A percentile compares a stretch with the other conserved stretches of the same genome.
Conservation (phyloP, 2,888 invertebrate genomes). For the Ormyrus rosae region DNA sequence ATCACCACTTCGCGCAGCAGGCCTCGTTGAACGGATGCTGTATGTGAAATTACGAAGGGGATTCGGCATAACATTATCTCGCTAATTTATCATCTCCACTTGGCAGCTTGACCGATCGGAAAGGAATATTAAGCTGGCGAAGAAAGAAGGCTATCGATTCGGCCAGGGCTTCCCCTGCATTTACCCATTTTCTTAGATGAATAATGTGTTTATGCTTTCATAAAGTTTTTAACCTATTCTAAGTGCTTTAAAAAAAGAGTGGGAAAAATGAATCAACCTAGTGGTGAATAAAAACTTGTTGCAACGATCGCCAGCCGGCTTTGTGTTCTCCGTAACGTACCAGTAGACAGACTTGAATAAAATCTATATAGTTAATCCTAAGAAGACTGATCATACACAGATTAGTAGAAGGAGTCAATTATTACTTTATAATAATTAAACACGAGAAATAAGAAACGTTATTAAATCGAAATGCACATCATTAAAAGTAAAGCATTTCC, state of each 20-base stretch:
- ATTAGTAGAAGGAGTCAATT: too few relatives aligned
- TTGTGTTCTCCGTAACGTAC: too few relatives aligned
- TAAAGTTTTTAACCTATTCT: background rate
- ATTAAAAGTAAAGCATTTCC: too few relatives aligned
- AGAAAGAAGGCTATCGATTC: background rate
- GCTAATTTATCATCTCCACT: conserved; percentile 30
- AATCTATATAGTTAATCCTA: too few relatives aligned
- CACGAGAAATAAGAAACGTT: too few relatives aligned
- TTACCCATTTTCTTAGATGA: background rate
- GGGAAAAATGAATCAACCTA: too few relatives aligned
- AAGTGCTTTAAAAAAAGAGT: background rate
- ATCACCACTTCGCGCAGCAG: background rate
- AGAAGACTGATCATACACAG: too few relatives aligned
- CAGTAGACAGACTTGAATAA: too few relatives aligned
- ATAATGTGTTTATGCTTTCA: background rate
- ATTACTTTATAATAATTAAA: too few relatives aligned
- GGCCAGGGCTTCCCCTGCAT: background rate
- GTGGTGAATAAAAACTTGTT: too few relatives aligned
- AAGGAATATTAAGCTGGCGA: background rate
- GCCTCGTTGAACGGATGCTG: background rate
- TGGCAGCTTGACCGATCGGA: conserved; percentile 25
- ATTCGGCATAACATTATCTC: conserved; percentile 20
- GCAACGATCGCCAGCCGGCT: too few relatives aligned
- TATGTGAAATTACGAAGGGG: conserved; percentile 19
- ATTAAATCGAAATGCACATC: too few relatives aligned